phyloP scores from a whole-genome alignment of 30 jellyfish, hydroid and myxozoan species.

The Cassiopea xamachana region DNA sequence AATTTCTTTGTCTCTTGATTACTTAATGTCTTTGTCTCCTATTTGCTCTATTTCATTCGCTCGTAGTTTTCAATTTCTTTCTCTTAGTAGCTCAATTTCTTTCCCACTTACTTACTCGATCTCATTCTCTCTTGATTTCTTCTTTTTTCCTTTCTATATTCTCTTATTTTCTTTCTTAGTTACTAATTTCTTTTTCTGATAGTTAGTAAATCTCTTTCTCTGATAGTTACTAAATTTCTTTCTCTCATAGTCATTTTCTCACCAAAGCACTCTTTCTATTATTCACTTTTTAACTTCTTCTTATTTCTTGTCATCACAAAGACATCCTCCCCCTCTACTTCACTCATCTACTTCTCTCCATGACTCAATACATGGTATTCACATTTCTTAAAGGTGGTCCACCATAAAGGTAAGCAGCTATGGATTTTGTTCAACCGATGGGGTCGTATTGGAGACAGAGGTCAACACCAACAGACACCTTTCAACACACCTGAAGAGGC shows the following conservation, averaged over 20 bases:
- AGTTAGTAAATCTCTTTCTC: no score
- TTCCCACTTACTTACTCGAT: no score
- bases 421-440: constrained; percentile 84
- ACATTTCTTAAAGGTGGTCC: constrained; percentile 48
- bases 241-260: not conserved
- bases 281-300: not conserved
- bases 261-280: not conserved
- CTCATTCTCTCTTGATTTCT: no score
- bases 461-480: constrained; percentile 91
- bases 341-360: not conserved
- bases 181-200: not conserved
- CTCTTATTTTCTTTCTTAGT: not conserved
- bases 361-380: not conserved
- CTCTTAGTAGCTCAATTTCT: no score
- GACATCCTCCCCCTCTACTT: not conserved
- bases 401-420: constrained; percentile 70
- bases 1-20: no score
- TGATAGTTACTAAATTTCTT: no score
- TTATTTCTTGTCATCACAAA: not conserved
- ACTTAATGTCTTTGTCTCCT: no score
- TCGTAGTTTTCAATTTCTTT: no score
- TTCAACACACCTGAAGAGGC: constrained; percentile 77
- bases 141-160: not conserved
- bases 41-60: no score
- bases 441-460: constrained; percentile 80